Conservation (phyloP, 2,888 invertebrate species). For the Pristionchus mayeri region DNA sequence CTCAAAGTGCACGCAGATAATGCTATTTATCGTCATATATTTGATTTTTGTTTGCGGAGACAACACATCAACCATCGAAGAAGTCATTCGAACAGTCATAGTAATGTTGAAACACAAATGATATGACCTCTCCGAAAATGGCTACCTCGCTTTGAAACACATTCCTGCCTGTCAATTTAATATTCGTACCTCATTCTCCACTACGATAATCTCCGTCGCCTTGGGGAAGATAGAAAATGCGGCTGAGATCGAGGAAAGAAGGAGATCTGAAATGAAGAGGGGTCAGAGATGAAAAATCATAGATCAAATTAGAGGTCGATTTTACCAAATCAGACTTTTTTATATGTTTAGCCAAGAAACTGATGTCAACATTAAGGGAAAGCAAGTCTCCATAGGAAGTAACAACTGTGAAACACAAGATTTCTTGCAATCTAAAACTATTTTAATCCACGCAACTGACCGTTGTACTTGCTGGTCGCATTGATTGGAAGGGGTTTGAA, state of each 20-base stretch:
- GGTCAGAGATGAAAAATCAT: background rate
- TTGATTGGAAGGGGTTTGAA: conserved; percentile 76
- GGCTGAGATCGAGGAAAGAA: conserved; percentile 54
- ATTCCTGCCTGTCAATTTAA: background rate
- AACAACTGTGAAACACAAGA: too few species aligned
- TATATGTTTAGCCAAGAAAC: too few species aligned
- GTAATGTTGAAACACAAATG: background rate
- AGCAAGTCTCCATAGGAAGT: too few species aligned
- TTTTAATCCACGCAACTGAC: background rate
- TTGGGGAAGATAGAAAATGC: conserved; percentile 62
- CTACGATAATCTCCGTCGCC: conserved; percentile 58
- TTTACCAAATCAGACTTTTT: too few species aligned
- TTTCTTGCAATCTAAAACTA: background rate
- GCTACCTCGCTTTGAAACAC: too few species aligned
- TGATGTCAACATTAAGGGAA: too few species aligned
- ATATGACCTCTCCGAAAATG: background rate
- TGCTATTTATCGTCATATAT: too few species aligned
- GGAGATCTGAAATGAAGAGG: conserved; percentile 51
- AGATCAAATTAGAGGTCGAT: background rate
- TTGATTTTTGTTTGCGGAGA: too few species aligned
- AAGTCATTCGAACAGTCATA: too few species aligned
- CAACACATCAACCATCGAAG: too few species aligned
- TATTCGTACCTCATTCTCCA: conserved; percentile 60
- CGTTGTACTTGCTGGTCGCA: conserved; percentile 75
- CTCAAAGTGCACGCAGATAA: too few species aligned